Evolutionary conservation across 2,888 invertebrate species (phyloP).

Genomic region (Mycogona germanica): DNA sequence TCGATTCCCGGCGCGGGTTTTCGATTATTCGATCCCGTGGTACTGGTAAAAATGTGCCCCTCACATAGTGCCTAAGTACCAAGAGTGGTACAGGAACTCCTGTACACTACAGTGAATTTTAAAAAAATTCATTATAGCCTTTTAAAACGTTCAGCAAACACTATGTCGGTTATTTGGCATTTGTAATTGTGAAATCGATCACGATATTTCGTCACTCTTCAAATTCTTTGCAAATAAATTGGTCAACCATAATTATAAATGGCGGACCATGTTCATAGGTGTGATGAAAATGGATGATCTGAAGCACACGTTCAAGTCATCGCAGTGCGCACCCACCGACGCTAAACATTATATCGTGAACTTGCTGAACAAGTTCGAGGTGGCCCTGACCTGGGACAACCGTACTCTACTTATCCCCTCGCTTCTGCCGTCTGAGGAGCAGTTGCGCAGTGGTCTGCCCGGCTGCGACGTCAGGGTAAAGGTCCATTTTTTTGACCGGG

Average conservation of each 20-base stretch:
- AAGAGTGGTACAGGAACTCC: no score
- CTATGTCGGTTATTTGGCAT: no score
- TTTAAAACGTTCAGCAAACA: no score
- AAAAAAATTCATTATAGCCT: no score
- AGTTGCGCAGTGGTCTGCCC: conserved; percentile 40
- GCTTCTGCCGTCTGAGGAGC: conserved; percentile 64
- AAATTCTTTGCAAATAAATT: no score
- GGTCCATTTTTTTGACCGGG: conserved; percentile 17
- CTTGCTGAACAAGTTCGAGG: conserved; percentile 90
- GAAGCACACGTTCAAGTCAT: conserved; percentile 83
- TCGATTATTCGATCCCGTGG: no score
- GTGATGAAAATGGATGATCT: conserved; percentile 91
- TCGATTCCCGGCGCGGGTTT: no score
- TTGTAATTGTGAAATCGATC: no score
- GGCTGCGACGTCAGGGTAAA: conserved; percentile 34
- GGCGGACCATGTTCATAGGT: conserved; percentile 38
- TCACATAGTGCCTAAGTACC: no score
- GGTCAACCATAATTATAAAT: no score
- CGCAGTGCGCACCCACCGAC: conserved; percentile 53
- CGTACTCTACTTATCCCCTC: conserved; percentile 83
- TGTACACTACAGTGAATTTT: no score
- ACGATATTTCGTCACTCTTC: neutral
- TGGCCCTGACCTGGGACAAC: conserved; percentile 92
- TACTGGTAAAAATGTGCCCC: no score
- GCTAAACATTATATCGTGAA: conserved; percentile 73